phyloP scores from a whole-genome alignment of 64 coral and sea anemone species.

The Hydrozoanthus tunicans region DNA sequence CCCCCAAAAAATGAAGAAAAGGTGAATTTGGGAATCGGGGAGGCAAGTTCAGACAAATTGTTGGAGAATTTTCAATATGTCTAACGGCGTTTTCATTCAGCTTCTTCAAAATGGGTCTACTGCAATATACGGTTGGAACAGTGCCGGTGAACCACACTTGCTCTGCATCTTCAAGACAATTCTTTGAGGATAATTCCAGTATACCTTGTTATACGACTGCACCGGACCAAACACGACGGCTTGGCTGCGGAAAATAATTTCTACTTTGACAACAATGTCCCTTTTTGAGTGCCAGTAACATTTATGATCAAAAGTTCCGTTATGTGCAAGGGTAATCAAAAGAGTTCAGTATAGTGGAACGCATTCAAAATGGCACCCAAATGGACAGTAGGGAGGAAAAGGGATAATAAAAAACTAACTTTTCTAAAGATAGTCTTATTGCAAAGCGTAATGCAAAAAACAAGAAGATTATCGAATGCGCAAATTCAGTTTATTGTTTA shows the following conservation, averaged over 20 bases:
- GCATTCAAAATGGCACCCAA: constrained; percentile 47
- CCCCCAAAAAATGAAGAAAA: background rate
- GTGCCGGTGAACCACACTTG: background rate
- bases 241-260: constrained; percentile 34
- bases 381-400: background rate
- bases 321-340: constrained; percentile 16
- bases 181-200: background rate
- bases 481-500: no score
- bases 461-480: background rate
- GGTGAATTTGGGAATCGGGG: background rate
- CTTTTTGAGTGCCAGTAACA: constrained; percentile 39
- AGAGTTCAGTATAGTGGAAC: constrained; percentile 18
- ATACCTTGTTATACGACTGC: background rate
- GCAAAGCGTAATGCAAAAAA: background rate
- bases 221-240: constrained; percentile 17
- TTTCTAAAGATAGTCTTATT: background rate
- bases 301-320: background rate
- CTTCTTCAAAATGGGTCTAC: background rate
- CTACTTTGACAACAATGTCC: background rate
- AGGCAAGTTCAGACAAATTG: constrained; percentile 2
- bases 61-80: background rate
- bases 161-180: no score
- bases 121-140: background rate
- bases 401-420: no score
- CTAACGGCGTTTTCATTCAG: background rate